These are phyloP conservation scores for Mionectes macconnelli DNA, from an alignment of 2,113 vertebrate species.

Conservation along the genomic window DNA sequence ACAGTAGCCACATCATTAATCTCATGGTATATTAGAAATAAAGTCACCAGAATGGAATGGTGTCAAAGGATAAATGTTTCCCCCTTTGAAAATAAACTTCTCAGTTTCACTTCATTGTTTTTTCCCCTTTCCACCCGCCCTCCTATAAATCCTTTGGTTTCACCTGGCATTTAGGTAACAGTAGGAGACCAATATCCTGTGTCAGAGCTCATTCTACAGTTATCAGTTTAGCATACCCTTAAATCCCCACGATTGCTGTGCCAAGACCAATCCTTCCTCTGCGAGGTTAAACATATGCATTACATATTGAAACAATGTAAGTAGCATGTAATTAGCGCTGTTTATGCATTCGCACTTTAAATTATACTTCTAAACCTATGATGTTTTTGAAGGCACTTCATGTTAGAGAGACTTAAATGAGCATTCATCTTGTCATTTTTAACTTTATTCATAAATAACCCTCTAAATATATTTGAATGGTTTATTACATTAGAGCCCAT, in stretches of 20 bases:
- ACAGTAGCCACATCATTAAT: constrained; percentile 68
- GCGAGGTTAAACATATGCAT: constrained; percentile 66
- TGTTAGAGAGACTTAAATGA: constrained; percentile 41
- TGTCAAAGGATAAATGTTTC: constrained; percentile 66
- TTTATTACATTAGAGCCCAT: constrained; percentile 48
- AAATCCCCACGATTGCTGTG: constrained; percentile 40
- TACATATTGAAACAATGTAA: constrained; percentile 67
- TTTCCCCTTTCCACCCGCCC: not conserved
- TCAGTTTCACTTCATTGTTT: constrained; percentile 51
- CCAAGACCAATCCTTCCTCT: constrained; percentile 58
- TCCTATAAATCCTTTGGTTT: constrained; percentile 60
- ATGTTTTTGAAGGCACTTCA: constrained; percentile 47
- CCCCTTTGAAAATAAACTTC: constrained; percentile 58
- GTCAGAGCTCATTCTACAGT: constrained; percentile 56
- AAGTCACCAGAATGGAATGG: constrained; percentile 66
- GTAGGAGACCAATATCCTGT: constrained; percentile 58
- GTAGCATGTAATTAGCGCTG: constrained; percentile 59
- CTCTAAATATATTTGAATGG: constrained; percentile 54
- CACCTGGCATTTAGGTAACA: constrained; percentile 63
- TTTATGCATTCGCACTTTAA: constrained; percentile 59
- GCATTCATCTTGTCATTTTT: constrained; percentile 57
- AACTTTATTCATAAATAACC: constrained; percentile 61
- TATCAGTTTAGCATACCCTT: constrained; percentile 59
- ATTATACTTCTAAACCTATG: constrained; percentile 48
- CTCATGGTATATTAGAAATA: constrained; percentile 64